These are phyloP conservation scores for Xerus inauris DNA, from an alignment of 2,113 vertebrate genomes.

Conservation along the genomic window DNA sequence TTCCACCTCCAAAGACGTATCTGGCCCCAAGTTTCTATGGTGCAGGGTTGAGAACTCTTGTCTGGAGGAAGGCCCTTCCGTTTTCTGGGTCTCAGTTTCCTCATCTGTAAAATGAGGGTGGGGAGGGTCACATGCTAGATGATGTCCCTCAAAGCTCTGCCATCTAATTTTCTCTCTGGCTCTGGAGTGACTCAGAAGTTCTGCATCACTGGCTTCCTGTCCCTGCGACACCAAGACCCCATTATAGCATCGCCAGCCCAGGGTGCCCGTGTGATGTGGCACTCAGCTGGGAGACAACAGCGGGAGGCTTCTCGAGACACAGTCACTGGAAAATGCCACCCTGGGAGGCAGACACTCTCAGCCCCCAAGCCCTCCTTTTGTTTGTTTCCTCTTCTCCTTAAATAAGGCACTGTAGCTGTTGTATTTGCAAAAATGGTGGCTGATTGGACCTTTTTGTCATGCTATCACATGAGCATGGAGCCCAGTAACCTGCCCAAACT, in stretches of 20 bases:
- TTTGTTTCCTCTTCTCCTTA: background rate
- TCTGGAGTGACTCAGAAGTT: slow-evolving; percentile 44
- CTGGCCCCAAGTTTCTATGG: accelerated
- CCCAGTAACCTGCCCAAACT: background rate
- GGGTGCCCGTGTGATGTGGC: background rate
- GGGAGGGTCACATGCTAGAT: accelerated
- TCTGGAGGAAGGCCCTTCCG: too few species aligned
- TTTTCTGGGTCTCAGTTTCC: background rate
- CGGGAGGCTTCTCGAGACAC: background rate
- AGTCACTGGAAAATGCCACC: background rate
- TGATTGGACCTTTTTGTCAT: background rate
- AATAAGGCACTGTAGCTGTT: background rate
- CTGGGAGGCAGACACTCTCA: background rate
- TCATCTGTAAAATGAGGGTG: background rate
- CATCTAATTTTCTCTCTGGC: background rate
- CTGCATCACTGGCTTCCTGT: slow-evolving; percentile 53
- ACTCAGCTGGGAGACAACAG: slow-evolving; percentile 17
- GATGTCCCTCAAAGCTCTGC: background rate
- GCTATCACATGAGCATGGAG: accelerated
- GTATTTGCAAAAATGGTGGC: background rate
- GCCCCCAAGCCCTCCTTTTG: background rate
- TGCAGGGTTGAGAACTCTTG: background rate
- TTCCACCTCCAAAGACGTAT: accelerated
- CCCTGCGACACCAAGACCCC: background rate
- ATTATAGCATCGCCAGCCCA: background rate